Evolutionary conservation across 2,113 vertebrate genomes (phyloP).

Genomic region (Thamnophis sirtalis): DNA sequence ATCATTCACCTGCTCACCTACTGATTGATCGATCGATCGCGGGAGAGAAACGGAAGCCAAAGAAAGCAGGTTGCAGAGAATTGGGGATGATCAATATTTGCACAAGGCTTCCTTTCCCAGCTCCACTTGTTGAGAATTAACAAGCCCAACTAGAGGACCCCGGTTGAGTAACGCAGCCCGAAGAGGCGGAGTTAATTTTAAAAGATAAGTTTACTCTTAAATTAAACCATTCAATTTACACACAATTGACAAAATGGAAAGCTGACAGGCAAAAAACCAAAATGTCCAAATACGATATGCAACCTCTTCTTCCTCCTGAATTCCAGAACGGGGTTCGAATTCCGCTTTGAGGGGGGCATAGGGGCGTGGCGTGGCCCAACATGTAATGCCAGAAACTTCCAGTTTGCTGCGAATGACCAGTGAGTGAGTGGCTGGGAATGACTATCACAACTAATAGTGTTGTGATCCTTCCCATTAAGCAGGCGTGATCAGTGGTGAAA

Average conservation of each 20-base stretch:
- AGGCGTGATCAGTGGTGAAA: no score
- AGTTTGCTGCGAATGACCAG: not conserved
- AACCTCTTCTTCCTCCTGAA: not conserved
- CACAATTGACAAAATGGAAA: not conserved
- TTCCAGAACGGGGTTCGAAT: constrained; percentile 8
- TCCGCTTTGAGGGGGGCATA: not conserved
- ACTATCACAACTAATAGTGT: not conserved
- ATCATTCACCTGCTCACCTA: constrained; percentile 56
- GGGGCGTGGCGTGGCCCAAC: not conserved
- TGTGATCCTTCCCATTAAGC: not conserved
- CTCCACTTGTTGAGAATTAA: not conserved
- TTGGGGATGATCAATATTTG: not conserved
- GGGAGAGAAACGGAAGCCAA: not conserved
- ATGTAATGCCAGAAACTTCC: not conserved
- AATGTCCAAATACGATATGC: not conserved
- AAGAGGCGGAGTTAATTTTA: not conserved
- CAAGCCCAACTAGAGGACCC: not conserved
- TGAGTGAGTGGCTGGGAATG: not conserved
- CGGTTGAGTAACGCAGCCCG: not conserved
- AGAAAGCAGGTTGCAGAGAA: not conserved
- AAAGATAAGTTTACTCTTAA: not conserved
- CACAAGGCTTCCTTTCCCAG: not conserved
- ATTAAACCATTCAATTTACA: not conserved
- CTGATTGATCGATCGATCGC: not conserved
- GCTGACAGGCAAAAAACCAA: not conserved